Evolutionary conservation across 2,888 invertebrate genomes (phyloP).

Genomic region (Cheilosia vulpina): DNA sequence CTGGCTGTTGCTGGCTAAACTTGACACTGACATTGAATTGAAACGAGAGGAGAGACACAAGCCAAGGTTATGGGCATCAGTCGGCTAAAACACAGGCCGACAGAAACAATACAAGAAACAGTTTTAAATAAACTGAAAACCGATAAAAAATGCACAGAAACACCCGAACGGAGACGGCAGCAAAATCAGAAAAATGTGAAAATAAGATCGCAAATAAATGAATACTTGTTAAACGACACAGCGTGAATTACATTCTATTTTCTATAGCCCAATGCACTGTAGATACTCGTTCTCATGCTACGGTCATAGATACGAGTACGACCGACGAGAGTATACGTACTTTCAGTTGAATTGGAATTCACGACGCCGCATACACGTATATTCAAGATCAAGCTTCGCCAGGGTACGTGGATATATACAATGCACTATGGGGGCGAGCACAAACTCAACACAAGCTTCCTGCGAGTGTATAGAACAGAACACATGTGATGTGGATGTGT

Average conservation of each 20-base stretch:
- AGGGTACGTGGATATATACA: not conserved
- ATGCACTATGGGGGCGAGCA: constrained; percentile 10
- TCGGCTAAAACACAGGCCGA: constrained; percentile 33
- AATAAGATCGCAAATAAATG: constrained; percentile 57
- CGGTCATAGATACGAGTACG: constrained; percentile 26
- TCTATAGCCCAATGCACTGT: constrained; percentile 26
- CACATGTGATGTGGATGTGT: not conserved
- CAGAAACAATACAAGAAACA: constrained; percentile 36
- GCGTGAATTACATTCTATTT: constrained; percentile 62
- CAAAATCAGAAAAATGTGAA: constrained; percentile 32
- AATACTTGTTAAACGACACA: constrained; percentile 63
- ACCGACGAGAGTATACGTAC: not conserved
- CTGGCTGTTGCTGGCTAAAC: constrained; percentile 12
- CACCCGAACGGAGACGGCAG: constrained; percentile 25
- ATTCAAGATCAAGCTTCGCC: constrained; percentile 34
- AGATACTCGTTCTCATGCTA: constrained; percentile 7
- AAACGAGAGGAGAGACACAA: constrained; percentile 19
- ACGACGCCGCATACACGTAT: not conserved
- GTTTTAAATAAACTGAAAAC: not conserved
- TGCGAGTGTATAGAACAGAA: constrained; percentile 11
- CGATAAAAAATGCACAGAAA: constrained; percentile 8
- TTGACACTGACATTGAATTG: constrained; percentile 73
- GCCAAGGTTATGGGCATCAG: constrained; percentile 72
- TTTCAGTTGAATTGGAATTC: not conserved
- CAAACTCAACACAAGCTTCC: constrained; percentile 14